Conservation (phyloP, 1,140 invertebrate genomes). For the Drosophila burlai region DNA sequence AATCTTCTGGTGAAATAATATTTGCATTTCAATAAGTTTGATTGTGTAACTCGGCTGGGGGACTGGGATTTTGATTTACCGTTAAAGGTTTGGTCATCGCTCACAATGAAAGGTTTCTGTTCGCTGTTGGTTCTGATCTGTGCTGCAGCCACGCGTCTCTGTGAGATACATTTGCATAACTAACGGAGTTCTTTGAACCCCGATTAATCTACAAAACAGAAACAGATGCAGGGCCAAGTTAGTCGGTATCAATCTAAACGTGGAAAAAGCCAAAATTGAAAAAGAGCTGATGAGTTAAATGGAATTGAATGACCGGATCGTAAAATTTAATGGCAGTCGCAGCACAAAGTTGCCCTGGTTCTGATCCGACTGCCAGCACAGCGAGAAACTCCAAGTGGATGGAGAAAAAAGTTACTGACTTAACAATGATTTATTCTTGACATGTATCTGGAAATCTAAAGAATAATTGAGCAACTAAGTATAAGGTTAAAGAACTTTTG, state of each 20-base stretch:
- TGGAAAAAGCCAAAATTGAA: slow-evolving; percentile 17
- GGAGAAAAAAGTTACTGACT: slow-evolving; percentile 2
- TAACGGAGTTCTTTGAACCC: slow-evolving; percentile 72
- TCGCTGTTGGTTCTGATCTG: slow-evolving; percentile 22
- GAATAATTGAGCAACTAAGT: background rate
- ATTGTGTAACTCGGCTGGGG: slow-evolving; percentile 58
- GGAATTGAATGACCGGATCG: slow-evolving; percentile 23
- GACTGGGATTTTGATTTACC: slow-evolving; percentile 34
- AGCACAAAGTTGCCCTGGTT: slow-evolving; percentile 32
- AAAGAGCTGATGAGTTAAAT: slow-evolving; percentile 26
- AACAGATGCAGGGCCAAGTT: slow-evolving; percentile 34
- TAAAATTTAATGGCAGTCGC: slow-evolving; percentile 39
- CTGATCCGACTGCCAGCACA: slow-evolving; percentile 27
- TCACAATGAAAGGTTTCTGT: slow-evolving; percentile 52
- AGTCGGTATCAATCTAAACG: slow-evolving; percentile 19
- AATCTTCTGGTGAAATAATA: slow-evolving; percentile 40
- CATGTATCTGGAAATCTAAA: background rate
- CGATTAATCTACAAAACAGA: slow-evolving; percentile 35
- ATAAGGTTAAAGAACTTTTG: slow-evolving; percentile 3
- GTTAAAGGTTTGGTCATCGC: slow-evolving; percentile 59
- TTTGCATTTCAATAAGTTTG: slow-evolving; percentile 76
- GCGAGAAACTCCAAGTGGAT: slow-evolving; percentile 3
- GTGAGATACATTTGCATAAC: slow-evolving; percentile 76
- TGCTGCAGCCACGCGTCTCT: slow-evolving; percentile 69
- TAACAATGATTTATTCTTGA: slow-evolving; percentile 9